Evolutionary conservation across 2,888 invertebrate species (phyloP).

Genomic region (Cyrtodaria siliqua): DNA sequence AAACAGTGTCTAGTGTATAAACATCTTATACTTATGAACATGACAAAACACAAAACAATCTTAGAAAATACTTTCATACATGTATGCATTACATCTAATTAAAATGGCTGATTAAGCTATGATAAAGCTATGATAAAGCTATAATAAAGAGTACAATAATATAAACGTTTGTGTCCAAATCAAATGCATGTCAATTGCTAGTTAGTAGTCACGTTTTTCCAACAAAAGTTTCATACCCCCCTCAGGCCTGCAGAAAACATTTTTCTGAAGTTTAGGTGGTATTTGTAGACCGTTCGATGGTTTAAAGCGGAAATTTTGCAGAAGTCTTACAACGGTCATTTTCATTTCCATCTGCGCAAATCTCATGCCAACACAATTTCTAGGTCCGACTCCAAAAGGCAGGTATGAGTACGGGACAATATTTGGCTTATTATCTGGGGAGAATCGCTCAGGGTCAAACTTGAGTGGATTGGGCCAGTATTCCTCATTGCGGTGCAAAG

Average conservation of each 20-base stretch:
- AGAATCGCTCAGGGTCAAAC: conserved; percentile 55
- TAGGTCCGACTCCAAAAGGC: conserved; percentile 56
- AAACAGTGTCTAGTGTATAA: too few species aligned
- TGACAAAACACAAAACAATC: too few species aligned
- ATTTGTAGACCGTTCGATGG: conserved; percentile 36
- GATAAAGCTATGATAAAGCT: too few species aligned
- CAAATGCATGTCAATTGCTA: too few species aligned
- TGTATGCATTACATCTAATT: too few species aligned
- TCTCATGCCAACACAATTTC: conserved; percentile 51
- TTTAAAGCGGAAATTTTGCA: conserved; percentile 45
- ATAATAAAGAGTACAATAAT: too few species aligned
- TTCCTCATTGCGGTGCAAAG: conserved; percentile 49
- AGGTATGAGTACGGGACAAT: conserved; percentile 45
- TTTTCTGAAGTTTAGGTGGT: conserved; percentile 52
- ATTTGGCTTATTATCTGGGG: conserved; percentile 49
- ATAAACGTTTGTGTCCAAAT: too few species aligned
- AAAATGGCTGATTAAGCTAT: too few species aligned
- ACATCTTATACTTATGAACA: too few species aligned
- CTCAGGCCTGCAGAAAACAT: conserved; percentile 42
- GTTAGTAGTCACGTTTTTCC: conserved; percentile 23
- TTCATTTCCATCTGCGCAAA: conserved; percentile 54
- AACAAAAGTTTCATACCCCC: conserved; percentile 50
- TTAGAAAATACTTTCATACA: too few species aligned
- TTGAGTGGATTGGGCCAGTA: conserved; percentile 60
- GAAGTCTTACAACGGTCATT: conserved; percentile 43